Evolutionary conservation across 2,888 invertebrate genomes (phyloP), one percentile per base, ranked within the genome.

Genomic region (Stictocephala bisonia): DNA sequence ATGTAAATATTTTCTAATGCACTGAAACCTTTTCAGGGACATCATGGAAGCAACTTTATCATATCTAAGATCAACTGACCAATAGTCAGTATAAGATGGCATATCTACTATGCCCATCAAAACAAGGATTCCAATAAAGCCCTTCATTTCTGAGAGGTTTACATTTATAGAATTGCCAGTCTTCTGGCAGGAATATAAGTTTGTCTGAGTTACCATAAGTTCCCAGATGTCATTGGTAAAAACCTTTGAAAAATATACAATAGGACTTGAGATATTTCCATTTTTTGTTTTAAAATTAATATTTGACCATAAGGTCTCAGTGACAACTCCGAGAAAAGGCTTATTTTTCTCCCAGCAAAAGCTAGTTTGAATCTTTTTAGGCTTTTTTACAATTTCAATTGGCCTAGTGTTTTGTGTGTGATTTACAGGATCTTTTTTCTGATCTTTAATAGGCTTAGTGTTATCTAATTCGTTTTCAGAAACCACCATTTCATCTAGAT

Each of bases 1-100:
- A 56, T 56, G 56, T 3, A 56, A 24, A 6, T 22, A 56, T 9
- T n/a, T 24, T 22, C 56, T 56, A 1, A 56, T 56, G 3, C 1
- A 24, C 27, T 56, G 56, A 56, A 24, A 56, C 24, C 56, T 56
- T 24, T 56, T 56, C 9, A 56, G 24, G 11, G 56, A 24, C 56
- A 56, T 56, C 2, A 7, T 3, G n/a, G 22, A 13, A 9, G 56
- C 56, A 24, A 56, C 27, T 20, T 56, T 56, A 15, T 56, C 26
- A 13, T 26, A 56, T 1, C 24, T 2, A 20, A 24, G 26, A 56
- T 56, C 27, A 24, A 7, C 27, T 2, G 24, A 24, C 56, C 56
- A 56, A 26, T 56, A 56, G 15, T 56, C 56, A 13, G 9, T 24
- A 56, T 56, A 56, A 2, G 24, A 1, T 7, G 56, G 56, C 56